Base-by-base conservation (phyloP, 2,113 vertebrate species). In the Sorex araneus region DNA sequence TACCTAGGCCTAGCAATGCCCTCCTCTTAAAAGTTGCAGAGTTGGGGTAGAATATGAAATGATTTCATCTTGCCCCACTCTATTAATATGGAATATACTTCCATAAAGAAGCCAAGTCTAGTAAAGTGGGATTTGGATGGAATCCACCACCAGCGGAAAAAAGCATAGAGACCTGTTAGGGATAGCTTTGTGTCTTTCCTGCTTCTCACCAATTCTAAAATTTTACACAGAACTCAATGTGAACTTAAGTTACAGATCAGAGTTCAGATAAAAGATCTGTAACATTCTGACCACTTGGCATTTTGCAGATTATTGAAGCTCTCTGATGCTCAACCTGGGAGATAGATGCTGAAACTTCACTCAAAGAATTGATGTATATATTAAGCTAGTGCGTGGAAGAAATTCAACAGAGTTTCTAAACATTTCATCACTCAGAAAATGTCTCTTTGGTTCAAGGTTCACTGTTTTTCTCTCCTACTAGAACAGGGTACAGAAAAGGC, bases 81-180 rank as follows among this genome's bases (percentile, higher is more conserved):
- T 12, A 9, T 1, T 16, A 2, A 4, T 1, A 4, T 4, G 12
- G 71, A 4, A 6, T n/a, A 1, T 16, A 25, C 0, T 9, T 7
- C 23, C 6, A 1, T 1, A 12, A 3, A 18, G 28, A 28, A 43
- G 16, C 4, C 36, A 32, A 0, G 2, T 0, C 12, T 32, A 8
- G 7, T 27, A 2, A 3, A 23, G 28, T 50, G n/a, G 11, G 8
- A 8, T 15, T 6, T 79, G 67, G 13, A 50, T 50, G 9, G 63
- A 1, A 77, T 1, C 6, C 16, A 25, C 12, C 27, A 6, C 0
- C 1, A 2, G 0, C 2, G 25, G 66, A 81, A 19, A 21, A 15
- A 36, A 43, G 12, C 30, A 1, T 6, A 18, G 1, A 11, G 32
- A 30, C 30, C 4, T 6, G 2, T 10, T 40, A 2, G 0, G 11